These are phyloP conservation scores for Callipepla californica DNA, from an alignment of 2,113 vertebrate species.

Conservation along the genomic window DNA sequence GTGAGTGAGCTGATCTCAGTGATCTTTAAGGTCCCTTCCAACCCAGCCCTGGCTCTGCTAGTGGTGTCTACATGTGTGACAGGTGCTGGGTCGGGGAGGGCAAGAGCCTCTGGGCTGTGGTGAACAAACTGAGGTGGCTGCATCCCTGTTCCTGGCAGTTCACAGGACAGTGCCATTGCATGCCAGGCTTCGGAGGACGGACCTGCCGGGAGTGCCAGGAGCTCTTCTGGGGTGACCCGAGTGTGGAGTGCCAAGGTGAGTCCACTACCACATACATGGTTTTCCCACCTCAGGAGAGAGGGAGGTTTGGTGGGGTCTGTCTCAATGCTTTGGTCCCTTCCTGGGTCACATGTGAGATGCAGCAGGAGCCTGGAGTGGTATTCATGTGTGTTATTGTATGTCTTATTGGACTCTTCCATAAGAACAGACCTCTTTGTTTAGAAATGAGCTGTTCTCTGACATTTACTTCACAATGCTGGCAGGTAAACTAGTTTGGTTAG, in stretches of 20 bases:
- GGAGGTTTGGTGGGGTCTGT: no score
- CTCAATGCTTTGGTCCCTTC: not conserved
- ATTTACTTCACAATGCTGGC: not conserved
- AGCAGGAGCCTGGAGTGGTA: rapidly evolving
- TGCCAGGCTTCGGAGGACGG: constrained; percentile 91
- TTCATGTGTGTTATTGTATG: not conserved
- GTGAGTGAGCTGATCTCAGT: not conserved
- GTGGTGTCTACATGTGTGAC: not conserved
- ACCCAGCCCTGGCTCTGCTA: not conserved
- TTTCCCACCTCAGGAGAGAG: not conserved
- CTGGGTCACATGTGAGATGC: rapidly evolving
- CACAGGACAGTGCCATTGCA: constrained; percentile 94
- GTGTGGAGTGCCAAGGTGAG: constrained; percentile 89
- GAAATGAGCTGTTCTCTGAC: not conserved
- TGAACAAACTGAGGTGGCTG: not conserved
- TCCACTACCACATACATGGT: not conserved
- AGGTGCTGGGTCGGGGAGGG: not conserved
- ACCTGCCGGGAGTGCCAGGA: constrained; percentile 93
- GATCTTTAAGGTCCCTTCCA: not conserved
- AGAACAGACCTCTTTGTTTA: not conserved
- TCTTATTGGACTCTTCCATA: not conserved
- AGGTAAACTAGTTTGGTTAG: not conserved
- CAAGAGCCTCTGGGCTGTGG: not conserved
- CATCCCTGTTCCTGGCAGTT: constrained; percentile 76
- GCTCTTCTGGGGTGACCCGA: constrained; percentile 94